Evolutionary conservation across 30 jellyfish, hydroid and myxozoan genomes (phyloP), one percentile per base, ranked within the genome.

Genomic region (Nemopilema nomurai): DNA sequence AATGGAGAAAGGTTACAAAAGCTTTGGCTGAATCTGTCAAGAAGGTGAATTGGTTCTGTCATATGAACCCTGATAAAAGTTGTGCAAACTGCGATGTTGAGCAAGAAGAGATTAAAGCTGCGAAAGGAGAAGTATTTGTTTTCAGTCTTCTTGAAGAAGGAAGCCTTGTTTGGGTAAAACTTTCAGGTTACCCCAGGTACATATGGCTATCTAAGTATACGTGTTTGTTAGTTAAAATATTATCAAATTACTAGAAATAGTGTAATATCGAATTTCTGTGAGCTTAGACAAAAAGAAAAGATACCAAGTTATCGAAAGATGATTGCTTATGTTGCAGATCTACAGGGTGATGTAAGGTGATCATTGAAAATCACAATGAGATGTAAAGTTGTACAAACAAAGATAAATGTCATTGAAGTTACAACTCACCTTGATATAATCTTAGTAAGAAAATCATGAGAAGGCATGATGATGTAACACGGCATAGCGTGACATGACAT

Each of bases 131-230:
- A 74, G 69, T 68, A 30, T 51, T 80, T 63, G 84, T 91, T 21
- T 91, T 67, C 57, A 91, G 98, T 67, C 76, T 80, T 73, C 69
- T 91, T 33, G 90, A 77, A 33, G 94, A 77, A 62, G 98, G 98
- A 51, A 50, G 90, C 41, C 89, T 91, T 25, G 96, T 91, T 8
- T 86, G 96, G 98, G 96, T 90, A 4, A 91, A 81, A 64, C 73
- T 91, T 69, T 65, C 89, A 18, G 98, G 98, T 16, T 91, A 80
- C 83, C 98, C 98, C 26, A 57, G 93, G 98, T 91, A 75, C n/a
- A n/a, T n/a, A n/a, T n/a, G n/a, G n/a, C n/a, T n/a, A n/a, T n/a
- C n/a, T n/a, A n/a, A n/a, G n/a, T n/a, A n/a, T n/a, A n/a, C n/a
- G n/a, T n/a, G n/a, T n/a, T n/a, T n/a, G n/a, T n/a, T n/a, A n/a